Evolutionary conservation across 1,140 invertebrate genomes (phyloP), one percentile per base, ranked within the genome.

Genomic region (Drosophila elegans): DNA sequence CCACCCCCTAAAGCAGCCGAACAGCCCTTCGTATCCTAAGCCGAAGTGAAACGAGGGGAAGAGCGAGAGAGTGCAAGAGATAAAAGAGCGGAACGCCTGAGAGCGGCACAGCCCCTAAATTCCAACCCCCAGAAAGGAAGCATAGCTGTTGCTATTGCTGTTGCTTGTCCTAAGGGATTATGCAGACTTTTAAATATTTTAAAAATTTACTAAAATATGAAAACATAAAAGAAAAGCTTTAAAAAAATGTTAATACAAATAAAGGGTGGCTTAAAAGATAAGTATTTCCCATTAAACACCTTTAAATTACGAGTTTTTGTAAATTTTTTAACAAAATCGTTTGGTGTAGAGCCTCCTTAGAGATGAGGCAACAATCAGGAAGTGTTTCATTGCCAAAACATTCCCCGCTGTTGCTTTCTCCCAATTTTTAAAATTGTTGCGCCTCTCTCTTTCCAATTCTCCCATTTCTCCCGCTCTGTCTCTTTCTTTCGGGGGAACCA

Each of bases 401-500:
- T 82, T 49, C 13, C 63, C 38, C 46, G 54, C 72, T 75, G 68
- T 66, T 54, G 46, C 36, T 72, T 62, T 76, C 56, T 76, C 57
- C 67, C 72, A n/a, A 63, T 74, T 55, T 55, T 75, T 53, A 62
- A 76, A 86, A 86, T 86, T 86, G 83, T 86, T 86, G 83, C 83
- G 80, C 81, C 83, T 78, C 83, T 83, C 83, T 74, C 82, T 72
- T 64, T 63, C 41, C 54, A 34, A 52, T 52, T 61, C 79, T 62
- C 61, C 16, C 45, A 21, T 13, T 13, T 25, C 60, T 61, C 62
- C 69, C 49, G 32, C n/a, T 46, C 27, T 32, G 21, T 32, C 46
- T 29, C 36, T 36, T 27, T 32, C 72, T 66, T 55, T 44, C 29
- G 41, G 32, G 27, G 41, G 13, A 32, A 32, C 49, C 49, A 52